Percentiles rank a stretch among this genome's conserved stretches.
Conservation (phyloP, 2,113 vertebrate genomes). For the Paedocypris sp. region DNA sequence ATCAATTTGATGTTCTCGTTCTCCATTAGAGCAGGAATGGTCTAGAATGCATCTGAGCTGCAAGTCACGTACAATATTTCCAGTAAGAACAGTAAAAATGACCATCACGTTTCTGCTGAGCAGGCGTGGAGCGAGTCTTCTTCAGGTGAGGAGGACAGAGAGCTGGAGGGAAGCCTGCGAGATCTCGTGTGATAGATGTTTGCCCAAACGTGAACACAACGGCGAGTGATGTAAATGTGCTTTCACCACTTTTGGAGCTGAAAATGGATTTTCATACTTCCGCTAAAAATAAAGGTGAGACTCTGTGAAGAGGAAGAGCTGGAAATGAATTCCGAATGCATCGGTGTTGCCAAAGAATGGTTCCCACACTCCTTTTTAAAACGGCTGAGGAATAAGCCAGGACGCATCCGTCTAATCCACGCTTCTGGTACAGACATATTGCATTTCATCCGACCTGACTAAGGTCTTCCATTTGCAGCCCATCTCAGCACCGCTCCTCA, state of each 20-base stretch:
- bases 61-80: too few species aligned
- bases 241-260: neutral
- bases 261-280: slow-evolving; percentile 17
- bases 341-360: slow-evolving; percentile 44
- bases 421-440: slow-evolving; percentile 33
- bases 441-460: slow-evolving; percentile 40
- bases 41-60: too few species aligned
- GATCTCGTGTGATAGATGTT: too few species aligned
- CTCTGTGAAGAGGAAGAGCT: slow-evolving; percentile 35
- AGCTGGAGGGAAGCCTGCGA: too few species aligned
- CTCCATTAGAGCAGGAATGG: too few species aligned
- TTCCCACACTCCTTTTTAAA: slow-evolving; percentile 46
- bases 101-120: too few species aligned
- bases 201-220: too few species aligned
- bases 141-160: too few species aligned
- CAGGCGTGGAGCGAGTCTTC: too few species aligned
- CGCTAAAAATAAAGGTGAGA: slow-evolving; percentile 54
- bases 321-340: slow-evolving; percentile 54
- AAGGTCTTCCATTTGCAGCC: slow-evolving; percentile 9
- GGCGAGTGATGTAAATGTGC: neutral
- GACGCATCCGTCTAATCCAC: slow-evolving; percentile 46
- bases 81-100: too few species aligned
- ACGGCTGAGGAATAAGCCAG: slow-evolving; percentile 39
- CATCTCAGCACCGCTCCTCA: neutral
- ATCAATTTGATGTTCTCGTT: too few species aligned